phyloP scores from a whole-genome alignment of 2,888 invertebrate species.

The Nipponacmea schrenckii region DNA sequence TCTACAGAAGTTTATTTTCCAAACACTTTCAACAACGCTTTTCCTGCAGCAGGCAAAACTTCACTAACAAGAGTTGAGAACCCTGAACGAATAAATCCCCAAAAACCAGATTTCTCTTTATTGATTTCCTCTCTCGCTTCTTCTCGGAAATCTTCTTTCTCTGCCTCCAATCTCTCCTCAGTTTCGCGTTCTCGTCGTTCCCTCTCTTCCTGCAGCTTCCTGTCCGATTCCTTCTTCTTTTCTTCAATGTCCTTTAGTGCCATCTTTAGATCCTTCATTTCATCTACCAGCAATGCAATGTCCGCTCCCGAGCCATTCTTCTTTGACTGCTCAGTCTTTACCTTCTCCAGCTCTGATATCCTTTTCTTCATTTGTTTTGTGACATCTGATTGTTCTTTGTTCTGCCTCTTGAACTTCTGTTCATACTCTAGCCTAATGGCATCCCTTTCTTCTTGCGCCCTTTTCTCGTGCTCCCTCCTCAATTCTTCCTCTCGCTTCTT shows the following conservation, averaged over 20 bases:
- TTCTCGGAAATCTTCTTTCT: neutral
- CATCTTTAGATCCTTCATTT: neutral
- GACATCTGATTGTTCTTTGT: too few relatives aligned
- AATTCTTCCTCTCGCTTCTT: conserved; percentile 9
- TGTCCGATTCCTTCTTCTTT: neutral
- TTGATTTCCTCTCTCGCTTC: neutral
- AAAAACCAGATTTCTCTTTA: too few relatives aligned
- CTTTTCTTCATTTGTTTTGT: conserved; percentile 6
- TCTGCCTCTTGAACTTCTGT: too few relatives aligned
- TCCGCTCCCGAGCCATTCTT: neutral
- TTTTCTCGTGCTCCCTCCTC: neutral
- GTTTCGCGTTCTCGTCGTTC: neutral
- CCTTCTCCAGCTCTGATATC: conserved; percentile 6
- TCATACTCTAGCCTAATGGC: neutral
- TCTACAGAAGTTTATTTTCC: too few relatives aligned
- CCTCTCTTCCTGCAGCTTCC: neutral
- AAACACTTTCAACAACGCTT: too few relatives aligned
- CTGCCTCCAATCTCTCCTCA: neutral
- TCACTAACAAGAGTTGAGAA: too few relatives aligned
- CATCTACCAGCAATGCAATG: neutral
- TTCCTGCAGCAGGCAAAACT: too few relatives aligned
- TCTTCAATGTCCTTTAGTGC: conserved; percentile 9
- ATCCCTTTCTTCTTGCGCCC: neutral
- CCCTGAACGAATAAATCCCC: too few relatives aligned
- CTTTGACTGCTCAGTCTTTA: conserved; percentile 4